Base-by-base conservation (phyloP, 2,888 invertebrate species). In the Drosophila dives region DNA sequence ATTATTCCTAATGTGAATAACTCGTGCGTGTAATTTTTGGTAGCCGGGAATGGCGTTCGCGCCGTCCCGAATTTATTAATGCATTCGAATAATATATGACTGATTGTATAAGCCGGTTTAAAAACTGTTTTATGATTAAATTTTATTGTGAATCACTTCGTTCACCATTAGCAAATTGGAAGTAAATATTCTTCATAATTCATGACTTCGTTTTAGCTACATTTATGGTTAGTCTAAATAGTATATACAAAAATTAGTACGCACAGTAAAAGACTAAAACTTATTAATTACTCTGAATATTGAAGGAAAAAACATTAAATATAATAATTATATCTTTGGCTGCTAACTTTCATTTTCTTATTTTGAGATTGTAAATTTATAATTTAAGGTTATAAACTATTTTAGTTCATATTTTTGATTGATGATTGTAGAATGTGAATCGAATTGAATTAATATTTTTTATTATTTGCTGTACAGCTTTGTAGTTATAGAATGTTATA, bases 1-100 rank as follows among this genome's bases (percentile, higher is more conserved):
- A 88, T 86, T 86, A 83, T 86, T 86, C 88, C 86, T 86, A 83
- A 83, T 81, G 84, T 81, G 83, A 83, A 84, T 86, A 86, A 85
- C 83, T 88, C 81, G 81, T 81, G 81, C 81, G 81, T 29, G 29
- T 29, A 78, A 88, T 86, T 86, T 86, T 88, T 88, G 81, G 75
- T 85, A 86, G 85, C 85, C 87, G 87, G 87, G 83, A 85, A 87
- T 81, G 75, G 87, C 81, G 83, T 81, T 85, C 81, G 86, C 84
- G 86, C 81, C 86, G 81, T 86, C 81, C 84, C 80, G 82, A 84
- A 72, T 23, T 64, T 0, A 61, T 11, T 1, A 56, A 77, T 78
- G 29, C 20, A 77, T 75, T 29, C 0, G 17, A 11, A 0, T 2
- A 51, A 8, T 0, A 0, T 17, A 1, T 5, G 1, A 1, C 1